phyloP scores from a whole-genome alignment of 2,888 invertebrate genomes.

The Noctuana brunneofusca region DNA sequence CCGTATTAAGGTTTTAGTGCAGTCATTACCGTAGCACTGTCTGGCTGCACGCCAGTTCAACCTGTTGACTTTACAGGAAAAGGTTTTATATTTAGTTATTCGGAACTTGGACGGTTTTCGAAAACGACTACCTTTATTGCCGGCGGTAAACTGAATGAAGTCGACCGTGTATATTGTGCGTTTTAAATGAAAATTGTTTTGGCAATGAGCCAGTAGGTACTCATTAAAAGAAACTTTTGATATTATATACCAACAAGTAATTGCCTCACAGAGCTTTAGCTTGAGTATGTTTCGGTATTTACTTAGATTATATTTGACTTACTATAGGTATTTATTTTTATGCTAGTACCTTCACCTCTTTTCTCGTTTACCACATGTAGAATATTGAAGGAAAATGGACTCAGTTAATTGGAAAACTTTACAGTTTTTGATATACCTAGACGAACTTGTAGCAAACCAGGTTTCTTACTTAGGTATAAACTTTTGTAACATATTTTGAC shows the following conservation, averaged over 20 bases:
- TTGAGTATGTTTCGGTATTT: not conserved
- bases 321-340: no score
- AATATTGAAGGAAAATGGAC: no score
- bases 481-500: no score
- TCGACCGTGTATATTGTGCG: constrained; percentile 20
- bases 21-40: constrained; percentile 18
- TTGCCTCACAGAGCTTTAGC: not conserved
- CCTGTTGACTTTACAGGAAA: constrained; percentile 60
- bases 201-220: constrained; percentile 25
- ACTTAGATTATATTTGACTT: not conserved
- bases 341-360: no score
- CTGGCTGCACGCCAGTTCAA: constrained; percentile 60
- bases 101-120: constrained; percentile 27
- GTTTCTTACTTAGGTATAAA: no score
- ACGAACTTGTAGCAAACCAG: no score
- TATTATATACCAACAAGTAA: not conserved
- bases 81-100: constrained; percentile 26
- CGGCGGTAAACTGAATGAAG: constrained; percentile 17
- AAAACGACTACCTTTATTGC: constrained; percentile 25
- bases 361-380: no score
- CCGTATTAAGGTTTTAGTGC: constrained; percentile 22
- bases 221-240: not conserved
- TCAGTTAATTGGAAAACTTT: no score
- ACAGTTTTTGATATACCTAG: no score
- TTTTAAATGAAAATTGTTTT: constrained; percentile 28